Conservation (phyloP, 2,888 invertebrate species). For the Parnassius orleans region DNA sequence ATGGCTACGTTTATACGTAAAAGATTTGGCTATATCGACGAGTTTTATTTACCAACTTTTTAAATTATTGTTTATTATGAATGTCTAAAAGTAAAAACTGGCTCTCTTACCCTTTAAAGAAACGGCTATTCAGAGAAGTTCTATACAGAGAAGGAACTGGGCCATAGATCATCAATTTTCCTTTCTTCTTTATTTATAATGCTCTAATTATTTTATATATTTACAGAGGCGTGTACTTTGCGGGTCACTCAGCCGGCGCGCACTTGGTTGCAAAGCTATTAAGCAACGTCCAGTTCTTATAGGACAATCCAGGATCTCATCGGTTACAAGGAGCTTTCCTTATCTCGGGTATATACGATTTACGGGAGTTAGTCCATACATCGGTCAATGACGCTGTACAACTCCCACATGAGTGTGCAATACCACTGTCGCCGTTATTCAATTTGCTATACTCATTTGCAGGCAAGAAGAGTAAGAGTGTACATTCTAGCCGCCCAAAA, state of each 20-base stretch:
- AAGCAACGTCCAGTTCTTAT: constrained; percentile 68
- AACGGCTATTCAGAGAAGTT: too few species aligned
- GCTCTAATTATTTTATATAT: background rate
- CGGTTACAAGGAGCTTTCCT: constrained; percentile 84
- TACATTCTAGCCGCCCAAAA: constrained; percentile 83
- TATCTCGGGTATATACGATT: constrained; percentile 89
- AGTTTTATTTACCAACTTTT: too few species aligned
- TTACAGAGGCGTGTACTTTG: constrained; percentile 85
- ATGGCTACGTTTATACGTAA: too few species aligned
- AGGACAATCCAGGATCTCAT: constrained; percentile 56
- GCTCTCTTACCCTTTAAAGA: too few species aligned
- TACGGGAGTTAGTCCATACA: constrained; percentile 84
- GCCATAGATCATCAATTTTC: too few species aligned
- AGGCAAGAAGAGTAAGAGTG: constrained; percentile 56
- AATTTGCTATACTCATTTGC: constrained; percentile 68
- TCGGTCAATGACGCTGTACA: constrained; percentile 85
- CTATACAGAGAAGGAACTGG: too few species aligned
- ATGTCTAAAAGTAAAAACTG: too few species aligned
- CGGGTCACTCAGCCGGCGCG: constrained; percentile 94
- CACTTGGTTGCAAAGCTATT: constrained; percentile 87
- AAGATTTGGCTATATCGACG: too few species aligned
- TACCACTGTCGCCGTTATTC: constrained; percentile 77
- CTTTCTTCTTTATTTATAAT: too few species aligned
- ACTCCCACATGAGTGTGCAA: constrained; percentile 79
- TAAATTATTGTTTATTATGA: too few species aligned